phyloP scores from a whole-genome alignment of 2,797 vertebrate genomes.

The Potorous gilbertii region DNA sequence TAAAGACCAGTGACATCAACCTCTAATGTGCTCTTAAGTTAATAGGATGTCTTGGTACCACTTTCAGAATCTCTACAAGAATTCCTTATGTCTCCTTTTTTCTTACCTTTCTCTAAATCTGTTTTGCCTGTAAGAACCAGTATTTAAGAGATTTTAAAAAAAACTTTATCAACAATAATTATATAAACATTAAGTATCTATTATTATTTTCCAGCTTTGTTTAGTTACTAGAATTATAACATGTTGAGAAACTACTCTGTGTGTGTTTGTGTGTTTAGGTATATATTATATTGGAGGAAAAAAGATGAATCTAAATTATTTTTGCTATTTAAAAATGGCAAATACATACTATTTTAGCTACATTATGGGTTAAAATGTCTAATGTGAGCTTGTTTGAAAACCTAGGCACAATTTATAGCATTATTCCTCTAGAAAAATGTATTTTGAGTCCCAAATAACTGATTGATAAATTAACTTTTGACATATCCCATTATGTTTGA shows the following conservation, averaged over 20 bases:
- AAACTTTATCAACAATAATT: constrained; percentile 15
- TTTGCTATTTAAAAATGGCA: not conserved
- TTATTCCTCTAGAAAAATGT: constrained; percentile 19
- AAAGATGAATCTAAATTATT: not conserved
- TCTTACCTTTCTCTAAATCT: not conserved
- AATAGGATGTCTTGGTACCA: not conserved
- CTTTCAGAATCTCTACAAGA: constrained; percentile 31
- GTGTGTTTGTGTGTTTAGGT: not conserved
- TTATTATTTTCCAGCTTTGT: constrained; percentile 46
- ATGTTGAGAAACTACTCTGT: not conserved
- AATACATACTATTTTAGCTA: not conserved
- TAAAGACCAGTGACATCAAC: constrained; percentile 6
- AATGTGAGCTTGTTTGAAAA: not conserved
- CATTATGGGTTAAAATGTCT: not conserved
- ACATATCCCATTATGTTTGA: not conserved
- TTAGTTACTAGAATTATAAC: not conserved
- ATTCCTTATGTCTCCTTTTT: not conserved
- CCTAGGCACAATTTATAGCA: not conserved
- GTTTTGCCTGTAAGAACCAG: not conserved
- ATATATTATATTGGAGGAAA: not conserved
- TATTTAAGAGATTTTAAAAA: constrained; percentile 44
- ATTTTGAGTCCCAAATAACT: not conserved
- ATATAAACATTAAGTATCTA: constrained; percentile 5
- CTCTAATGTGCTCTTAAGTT: constrained; percentile 21
- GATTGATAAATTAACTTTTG: constrained; percentile 32